phyloP scores from a whole-genome alignment of 2,888 invertebrate genomes.

The Microctonus aethiopoides region DNA sequence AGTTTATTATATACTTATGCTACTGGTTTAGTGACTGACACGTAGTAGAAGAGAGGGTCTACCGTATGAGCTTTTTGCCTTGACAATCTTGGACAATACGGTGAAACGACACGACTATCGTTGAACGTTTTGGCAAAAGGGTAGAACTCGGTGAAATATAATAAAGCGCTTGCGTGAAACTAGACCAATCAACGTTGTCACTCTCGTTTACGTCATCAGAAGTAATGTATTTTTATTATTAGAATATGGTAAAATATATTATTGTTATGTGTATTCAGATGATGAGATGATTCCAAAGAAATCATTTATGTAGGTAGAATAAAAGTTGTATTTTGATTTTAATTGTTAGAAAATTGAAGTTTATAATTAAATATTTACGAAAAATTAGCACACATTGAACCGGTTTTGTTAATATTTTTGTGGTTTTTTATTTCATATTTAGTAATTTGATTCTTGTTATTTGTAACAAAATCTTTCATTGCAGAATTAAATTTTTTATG shows the following conservation, averaged over 20 bases:
- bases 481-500: neutral
- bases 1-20: slow-evolving; percentile 5
- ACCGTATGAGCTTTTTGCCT: slow-evolving; percentile 4
- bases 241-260: neutral
- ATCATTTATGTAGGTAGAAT: no score
- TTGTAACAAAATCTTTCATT: neutral
- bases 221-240: neutral
- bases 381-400: no score
- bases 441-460: neutral
- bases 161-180: slow-evolving; percentile 43
- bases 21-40: neutral
- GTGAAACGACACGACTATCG: slow-evolving; percentile 13
- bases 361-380: no score
- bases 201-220: slow-evolving; percentile 7
- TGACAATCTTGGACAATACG: neutral
- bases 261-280: no score
- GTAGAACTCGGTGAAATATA: slow-evolving; percentile 32
- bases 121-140: slow-evolving; percentile 20
- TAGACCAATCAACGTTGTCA: slow-evolving; percentile 37
- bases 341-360: no score
- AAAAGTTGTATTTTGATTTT: no score
- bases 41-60: neutral
- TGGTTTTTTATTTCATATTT: no score
- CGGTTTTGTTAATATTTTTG: no score
- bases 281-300: no score